Percentiles rank a stretch among this genome's conserved stretches.
Evolutionary conservation across 2,113 vertebrate genomes (phyloP).

Genomic region (Mixornis gularis): DNA sequence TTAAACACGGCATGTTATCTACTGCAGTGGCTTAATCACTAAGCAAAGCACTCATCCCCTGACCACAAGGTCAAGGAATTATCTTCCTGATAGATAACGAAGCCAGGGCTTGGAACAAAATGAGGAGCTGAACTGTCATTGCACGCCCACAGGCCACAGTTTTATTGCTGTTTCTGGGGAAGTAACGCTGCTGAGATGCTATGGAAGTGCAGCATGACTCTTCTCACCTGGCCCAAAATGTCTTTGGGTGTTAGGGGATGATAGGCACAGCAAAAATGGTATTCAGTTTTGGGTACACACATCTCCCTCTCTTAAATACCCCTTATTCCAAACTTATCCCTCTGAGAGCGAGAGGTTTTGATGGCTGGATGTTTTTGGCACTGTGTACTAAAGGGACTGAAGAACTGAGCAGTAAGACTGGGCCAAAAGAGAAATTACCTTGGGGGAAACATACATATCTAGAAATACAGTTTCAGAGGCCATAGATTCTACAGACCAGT

Average conservation of each 20-base stretch:
- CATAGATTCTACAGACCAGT: not conserved
- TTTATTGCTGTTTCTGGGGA: not conserved
- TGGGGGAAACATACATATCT: not conserved
- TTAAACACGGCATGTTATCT: not conserved
- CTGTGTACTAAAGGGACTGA: not conserved
- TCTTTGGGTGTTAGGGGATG: not conserved
- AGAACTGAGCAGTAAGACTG: not conserved
- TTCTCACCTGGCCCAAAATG: not conserved
- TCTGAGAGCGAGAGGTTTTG: not conserved
- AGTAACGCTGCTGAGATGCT: not conserved
- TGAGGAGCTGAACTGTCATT: not conserved
- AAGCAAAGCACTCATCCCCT: conserved; percentile 46
- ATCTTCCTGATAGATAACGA: not conserved
- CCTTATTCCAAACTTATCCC: not conserved
- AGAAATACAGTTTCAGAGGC: not conserved
- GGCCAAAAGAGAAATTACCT: not conserved
- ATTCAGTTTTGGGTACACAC: not conserved
- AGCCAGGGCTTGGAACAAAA: not conserved
- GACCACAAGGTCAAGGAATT: conserved; percentile 44
- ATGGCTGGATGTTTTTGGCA: not conserved
- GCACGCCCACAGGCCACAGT: not conserved
- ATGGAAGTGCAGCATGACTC: not conserved
- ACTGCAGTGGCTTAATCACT: conserved; percentile 48
- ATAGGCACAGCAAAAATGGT: not conserved
- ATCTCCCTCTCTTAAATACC: not conserved